Evolutionary conservation across 1,140 invertebrate genomes (phyloP).

Genomic region (Cepaea nemoralis): DNA sequence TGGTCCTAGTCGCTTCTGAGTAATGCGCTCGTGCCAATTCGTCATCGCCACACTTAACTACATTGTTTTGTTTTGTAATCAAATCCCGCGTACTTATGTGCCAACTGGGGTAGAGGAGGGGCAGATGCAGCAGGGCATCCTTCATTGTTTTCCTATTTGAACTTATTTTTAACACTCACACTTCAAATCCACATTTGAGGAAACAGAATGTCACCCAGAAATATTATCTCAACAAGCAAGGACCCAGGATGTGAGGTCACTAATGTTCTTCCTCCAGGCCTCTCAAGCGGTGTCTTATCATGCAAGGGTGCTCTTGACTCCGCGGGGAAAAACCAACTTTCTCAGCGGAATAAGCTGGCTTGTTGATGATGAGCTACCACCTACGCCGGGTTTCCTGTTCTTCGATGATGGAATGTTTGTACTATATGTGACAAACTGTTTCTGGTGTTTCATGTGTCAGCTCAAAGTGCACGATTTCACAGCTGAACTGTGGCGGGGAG

Average conservation of each 20-base stretch:
- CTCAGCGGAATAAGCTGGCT: background rate
- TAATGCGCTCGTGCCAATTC: background rate
- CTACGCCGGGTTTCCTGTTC: background rate
- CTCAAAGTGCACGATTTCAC: too few species aligned
- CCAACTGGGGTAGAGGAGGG: background rate
- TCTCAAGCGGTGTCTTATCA: conserved; percentile 5
- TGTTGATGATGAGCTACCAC: background rate
- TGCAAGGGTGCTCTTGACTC: background rate
- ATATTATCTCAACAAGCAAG: background rate
- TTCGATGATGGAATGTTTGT: background rate
- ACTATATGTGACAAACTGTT: background rate
- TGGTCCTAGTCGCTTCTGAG: background rate
- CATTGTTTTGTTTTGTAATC: too few species aligned
- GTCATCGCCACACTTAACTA: background rate
- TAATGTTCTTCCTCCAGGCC: background rate
- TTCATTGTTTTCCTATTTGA: background rate
- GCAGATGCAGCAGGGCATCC: background rate
- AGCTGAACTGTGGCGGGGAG: too few species aligned
- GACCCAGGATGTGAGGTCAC: background rate
- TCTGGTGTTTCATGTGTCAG: too few species aligned
- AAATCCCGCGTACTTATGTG: background rate
- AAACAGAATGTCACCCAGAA: background rate
- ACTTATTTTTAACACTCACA: background rate
- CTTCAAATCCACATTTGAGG: background rate
- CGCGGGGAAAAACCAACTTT: background rate